Percentiles rank a stretch among this genome's conserved stretches.
Evolutionary conservation across 2,888 invertebrate genomes (phyloP).

Genomic region (Pammene aurita): DNA sequence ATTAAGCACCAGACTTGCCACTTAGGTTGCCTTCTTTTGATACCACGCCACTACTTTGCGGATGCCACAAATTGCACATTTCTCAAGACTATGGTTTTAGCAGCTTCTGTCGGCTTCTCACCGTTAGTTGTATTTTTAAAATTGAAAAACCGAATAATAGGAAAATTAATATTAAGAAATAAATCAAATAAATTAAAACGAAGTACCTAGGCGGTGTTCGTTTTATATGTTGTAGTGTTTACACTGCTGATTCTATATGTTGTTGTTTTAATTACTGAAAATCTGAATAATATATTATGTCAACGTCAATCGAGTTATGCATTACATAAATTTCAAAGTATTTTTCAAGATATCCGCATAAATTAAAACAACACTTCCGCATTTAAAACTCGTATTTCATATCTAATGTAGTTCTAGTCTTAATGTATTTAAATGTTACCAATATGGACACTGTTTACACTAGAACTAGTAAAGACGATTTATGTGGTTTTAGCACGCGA

Average conservation of each 20-base stretch:
- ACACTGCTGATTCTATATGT: not conserved
- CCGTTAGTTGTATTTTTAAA: too few relatives aligned
- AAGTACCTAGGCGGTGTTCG: too few relatives aligned
- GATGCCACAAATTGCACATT: too few relatives aligned
- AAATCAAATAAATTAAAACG: too few relatives aligned
- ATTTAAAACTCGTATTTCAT: conserved; percentile 30
- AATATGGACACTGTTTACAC: conserved; percentile 35
- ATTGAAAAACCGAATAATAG: too few relatives aligned
- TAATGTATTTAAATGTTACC: conserved; percentile 31
- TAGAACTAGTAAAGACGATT: conserved; percentile 16
- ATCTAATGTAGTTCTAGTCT: conserved; percentile 14
- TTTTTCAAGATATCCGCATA: conserved; percentile 19
- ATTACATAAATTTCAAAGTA: not conserved
- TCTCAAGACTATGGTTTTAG: too few relatives aligned
- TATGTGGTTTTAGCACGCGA: conserved; percentile 33
- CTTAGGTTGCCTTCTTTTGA: too few relatives aligned
- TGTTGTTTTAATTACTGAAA: conserved; percentile 16
- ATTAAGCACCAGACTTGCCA: too few relatives aligned
- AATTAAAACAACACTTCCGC: conserved; percentile 23
- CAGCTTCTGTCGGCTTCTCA: too few relatives aligned
- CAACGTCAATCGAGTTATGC: not conserved
- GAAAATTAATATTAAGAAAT: too few relatives aligned
- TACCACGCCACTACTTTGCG: too few relatives aligned
- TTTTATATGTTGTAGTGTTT: too few relatives aligned
- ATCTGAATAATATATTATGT: conserved; percentile 6